Conservation (phyloP, 2,113 vertebrate genomes). For the Polyodon spathula region DNA sequence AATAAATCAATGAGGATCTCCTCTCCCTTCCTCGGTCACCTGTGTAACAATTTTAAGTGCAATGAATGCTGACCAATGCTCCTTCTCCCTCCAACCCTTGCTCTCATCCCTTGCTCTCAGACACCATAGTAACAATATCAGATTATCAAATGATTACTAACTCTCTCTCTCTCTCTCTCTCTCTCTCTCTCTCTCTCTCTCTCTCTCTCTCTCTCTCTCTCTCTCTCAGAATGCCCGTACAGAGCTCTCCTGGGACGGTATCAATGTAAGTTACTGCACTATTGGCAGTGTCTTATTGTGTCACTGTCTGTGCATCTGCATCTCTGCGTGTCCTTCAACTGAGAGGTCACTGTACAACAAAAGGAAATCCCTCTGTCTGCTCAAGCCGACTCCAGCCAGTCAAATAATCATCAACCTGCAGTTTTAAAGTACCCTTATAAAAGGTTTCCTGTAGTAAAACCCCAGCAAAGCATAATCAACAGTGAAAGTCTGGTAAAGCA, state of each 20-base stretch:
- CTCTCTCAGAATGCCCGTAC: slow-evolving; percentile 86
- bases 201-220: slow-evolving; percentile 51
- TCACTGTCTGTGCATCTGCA: slow-evolving; percentile 28
- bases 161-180: slow-evolving; percentile 19
- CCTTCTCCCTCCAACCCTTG: not conserved
- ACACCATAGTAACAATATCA: too few species aligned
- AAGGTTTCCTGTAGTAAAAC: too few species aligned
- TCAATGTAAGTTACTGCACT: slow-evolving; percentile 86
- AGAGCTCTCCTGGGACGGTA: slow-evolving; percentile 98
- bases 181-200: slow-evolving; percentile 40
- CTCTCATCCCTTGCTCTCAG: slow-evolving; percentile 10
- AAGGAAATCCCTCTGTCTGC: too few species aligned
- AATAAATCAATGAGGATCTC: too few species aligned
- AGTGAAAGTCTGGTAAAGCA: too few species aligned
- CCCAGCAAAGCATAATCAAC: too few species aligned
- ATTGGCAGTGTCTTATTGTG: slow-evolving; percentile 27
- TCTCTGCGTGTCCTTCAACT: slow-evolving; percentile 8
- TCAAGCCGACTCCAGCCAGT: too few species aligned
- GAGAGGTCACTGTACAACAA: slow-evolving; percentile 5
- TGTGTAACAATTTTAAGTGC: too few species aligned
- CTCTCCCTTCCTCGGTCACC: too few species aligned
- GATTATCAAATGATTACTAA: too few species aligned
- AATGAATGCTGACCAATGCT: not conserved
- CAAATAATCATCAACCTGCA: too few species aligned
- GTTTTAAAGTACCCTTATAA: too few species aligned